Base-by-base conservation (phyloP, 1,140 invertebrate species). In the Drosophila ambigua region DNA sequence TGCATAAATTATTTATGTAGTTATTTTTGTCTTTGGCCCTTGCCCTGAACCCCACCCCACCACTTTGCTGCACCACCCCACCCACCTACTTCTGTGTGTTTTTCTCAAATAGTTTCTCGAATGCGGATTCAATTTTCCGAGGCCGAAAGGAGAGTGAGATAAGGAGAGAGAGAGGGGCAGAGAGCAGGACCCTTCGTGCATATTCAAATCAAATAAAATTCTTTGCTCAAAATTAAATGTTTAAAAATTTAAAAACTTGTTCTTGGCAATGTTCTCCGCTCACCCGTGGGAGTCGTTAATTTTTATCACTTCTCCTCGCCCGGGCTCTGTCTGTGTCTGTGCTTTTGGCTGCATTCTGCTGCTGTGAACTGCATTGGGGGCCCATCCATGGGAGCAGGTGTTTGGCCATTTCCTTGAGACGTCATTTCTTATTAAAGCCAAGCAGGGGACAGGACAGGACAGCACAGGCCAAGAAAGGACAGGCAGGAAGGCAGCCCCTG, bases 1-100 rank as follows among this genome's bases (percentile, higher is more conserved):
- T 83, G 77, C 80, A 83, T 83, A 84, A 84, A 83, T 83, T 79
- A 84, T 71, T 79, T 61, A 83, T 83, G 67, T 76, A 76, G 66
- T 68, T 83, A 83, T 83, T 83, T 84, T 83, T 83, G 79, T 83
- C 78, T 80, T 76, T 62, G 52, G 78, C 72, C 72, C 78, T 65
- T 60, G 20, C 31, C 24, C 15, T 7, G 24, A 20, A 20, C 26
- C 1, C 26, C 26, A 5, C 26, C 26, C 20, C n/a, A n/a, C 0
- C 16, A 0, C 16, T 1, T 16, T 16, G 16, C 16, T 16, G 1
- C 16, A 16, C 16, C 13, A 15, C 1, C 9, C 16, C 16, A 16
- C 0, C 1, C 52, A 31, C 28, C 20, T n/a, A n/a, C 35, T 41
- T 54, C 23, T 13, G 64, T 35, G 50, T 58, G 24, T 28, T 44